These are phyloP conservation scores for Damaliscus lunatus DNA, from an alignment of 2,113 vertebrate genomes.

Conservation along the genomic window DNA sequence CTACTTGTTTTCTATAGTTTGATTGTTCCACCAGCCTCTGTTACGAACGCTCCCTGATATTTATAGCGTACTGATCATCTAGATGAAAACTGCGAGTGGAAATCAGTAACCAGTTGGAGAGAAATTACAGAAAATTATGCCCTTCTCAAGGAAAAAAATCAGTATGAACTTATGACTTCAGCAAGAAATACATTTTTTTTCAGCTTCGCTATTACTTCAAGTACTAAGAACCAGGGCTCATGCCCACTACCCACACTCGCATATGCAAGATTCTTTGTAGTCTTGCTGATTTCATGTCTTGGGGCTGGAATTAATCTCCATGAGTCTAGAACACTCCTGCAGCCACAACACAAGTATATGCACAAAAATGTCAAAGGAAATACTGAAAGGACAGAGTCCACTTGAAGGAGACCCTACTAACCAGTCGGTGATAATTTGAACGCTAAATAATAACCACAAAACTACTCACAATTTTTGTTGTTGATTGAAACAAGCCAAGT, in stretches of 20 bases:
- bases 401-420: not conserved
- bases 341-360: not conserved
- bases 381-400: not conserved
- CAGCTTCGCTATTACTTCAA: not conserved
- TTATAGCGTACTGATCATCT: not conserved
- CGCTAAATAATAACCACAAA: not conserved
- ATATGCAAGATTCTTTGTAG: not conserved
- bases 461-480: not conserved
- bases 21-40: not conserved
- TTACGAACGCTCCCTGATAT: not conserved
- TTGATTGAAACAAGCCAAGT: not conserved
- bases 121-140: not conserved
- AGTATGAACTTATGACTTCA: not conserved
- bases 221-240: not conserved
- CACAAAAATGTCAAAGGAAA: not conserved
- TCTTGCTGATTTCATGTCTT: not conserved
- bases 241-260: not conserved
- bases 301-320: not conserved
- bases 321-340: not conserved
- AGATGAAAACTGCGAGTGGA: constrained; percentile 9
- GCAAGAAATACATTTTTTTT: constrained; percentile 8
- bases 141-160: not conserved
- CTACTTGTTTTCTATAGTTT: not conserved
- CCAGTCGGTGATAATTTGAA: not conserved
- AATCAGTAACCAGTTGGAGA: not conserved